Percentiles rank a stretch among this genome's conserved stretches.
Conservation (phyloP, 37 sponge, comb jelly and placozoan species). For the Beroe ovata region DNA sequence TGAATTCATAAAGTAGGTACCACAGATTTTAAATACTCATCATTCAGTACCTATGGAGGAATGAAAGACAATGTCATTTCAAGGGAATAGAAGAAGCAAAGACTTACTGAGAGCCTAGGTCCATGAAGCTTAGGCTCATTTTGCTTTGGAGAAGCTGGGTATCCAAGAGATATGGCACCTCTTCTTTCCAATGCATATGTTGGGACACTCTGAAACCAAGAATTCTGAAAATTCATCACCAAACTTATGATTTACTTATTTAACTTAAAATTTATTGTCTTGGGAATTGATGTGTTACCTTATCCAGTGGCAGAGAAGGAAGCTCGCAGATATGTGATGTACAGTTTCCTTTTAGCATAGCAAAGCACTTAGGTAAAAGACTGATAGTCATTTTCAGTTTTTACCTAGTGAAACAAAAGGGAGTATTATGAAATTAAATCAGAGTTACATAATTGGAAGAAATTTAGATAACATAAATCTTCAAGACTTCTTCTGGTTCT, state of each 20-base stretch:
- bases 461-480: too few species aligned
- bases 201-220: conserved; percentile 12
- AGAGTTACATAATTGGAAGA: too few species aligned
- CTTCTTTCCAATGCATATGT: conserved; percentile 42
- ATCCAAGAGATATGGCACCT: conserved; percentile 56
- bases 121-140: neutral
- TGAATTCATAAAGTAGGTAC: too few species aligned
- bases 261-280: neutral
- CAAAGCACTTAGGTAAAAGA: conserved; percentile 63
- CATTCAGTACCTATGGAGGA: too few species aligned
- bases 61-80: neutral
- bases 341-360: conserved; percentile 46
- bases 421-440: too few species aligned
- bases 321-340: neutral
- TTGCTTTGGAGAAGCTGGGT: conserved; percentile 37
- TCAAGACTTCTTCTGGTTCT: too few species aligned
- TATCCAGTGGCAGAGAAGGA: conserved; percentile 59
- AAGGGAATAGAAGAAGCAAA: neutral
- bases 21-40: too few species aligned
- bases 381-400: conserved; percentile 48
- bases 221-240: too few species aligned
- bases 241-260: too few species aligned
- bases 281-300: neutral
- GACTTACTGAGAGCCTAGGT: neutral
- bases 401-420: too few species aligned